These are phyloP conservation scores for Atta cephalotes DNA, from an alignment of 1,140 invertebrate species.

Conservation along the genomic window DNA sequence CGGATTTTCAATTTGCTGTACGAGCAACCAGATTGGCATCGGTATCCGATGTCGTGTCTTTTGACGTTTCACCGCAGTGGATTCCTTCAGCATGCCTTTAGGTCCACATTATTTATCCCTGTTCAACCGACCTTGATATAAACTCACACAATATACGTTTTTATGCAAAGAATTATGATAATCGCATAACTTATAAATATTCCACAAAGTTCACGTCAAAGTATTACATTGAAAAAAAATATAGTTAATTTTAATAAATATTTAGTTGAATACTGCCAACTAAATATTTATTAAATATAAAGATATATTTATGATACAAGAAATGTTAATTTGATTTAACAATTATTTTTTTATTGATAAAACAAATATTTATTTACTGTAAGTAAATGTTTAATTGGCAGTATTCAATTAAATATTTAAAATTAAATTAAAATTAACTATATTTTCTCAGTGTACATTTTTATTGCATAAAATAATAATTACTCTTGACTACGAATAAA, in stretches of 20 bases:
- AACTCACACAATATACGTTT: neutral
- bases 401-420: too few relatives aligned
- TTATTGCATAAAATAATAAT: neutral
- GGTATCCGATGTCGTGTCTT: constrained; percentile 70
- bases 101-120: constrained; percentile 16
- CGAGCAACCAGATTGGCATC: constrained; percentile 68
- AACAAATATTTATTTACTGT: too few relatives aligned
- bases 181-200: neutral
- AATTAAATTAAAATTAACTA: too few relatives aligned
- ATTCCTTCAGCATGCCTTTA: constrained; percentile 69
- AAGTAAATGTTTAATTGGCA: too few relatives aligned
- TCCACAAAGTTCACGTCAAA: neutral
- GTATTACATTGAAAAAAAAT: neutral
- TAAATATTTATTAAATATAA: too few relatives aligned
- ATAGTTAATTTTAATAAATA: too few relatives aligned
- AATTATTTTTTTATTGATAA: too few relatives aligned
- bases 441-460: neutral
- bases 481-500: neutral
- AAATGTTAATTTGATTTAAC: too few relatives aligned
- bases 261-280: too few relatives aligned
- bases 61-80: constrained; percentile 66
- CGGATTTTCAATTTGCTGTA: constrained; percentile 73
- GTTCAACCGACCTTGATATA: constrained; percentile 20
- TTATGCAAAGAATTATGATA: neutral
- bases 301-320: too few relatives aligned